Evolutionary conservation across 2,797 vertebrate species (phyloP), one percentile per base, ranked within the genome.

Genomic region (Hippoglossus hippoglossus): DNA sequence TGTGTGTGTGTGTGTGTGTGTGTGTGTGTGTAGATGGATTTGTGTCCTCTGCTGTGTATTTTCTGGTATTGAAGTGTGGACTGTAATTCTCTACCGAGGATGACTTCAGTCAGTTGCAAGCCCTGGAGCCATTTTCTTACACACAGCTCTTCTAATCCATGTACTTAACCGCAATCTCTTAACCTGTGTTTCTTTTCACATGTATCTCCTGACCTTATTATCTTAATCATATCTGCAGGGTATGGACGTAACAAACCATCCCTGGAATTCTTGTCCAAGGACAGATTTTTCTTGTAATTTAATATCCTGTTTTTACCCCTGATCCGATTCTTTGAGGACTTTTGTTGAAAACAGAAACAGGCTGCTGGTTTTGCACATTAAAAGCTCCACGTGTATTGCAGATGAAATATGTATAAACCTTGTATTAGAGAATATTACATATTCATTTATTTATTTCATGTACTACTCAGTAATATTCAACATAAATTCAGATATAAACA

Each of bases 201-300:
- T 55, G 6, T 53, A 39, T 78, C 47, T 57, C 51, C 44, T 66
- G 46, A 77, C 56, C 39, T 61, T 69, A 75, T 79, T 80, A 16
- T 66, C 50, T 66, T 63, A 41, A 70, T 85, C 57, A 69, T 60
- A 69, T 83, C 71, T 62, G 52, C 54, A 21, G 47, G 61, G 18
- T 63, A 54, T 57, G 31, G 15, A 61, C 67, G 55, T 75, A 54
- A 46, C 1, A 16, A 56, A 62, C 6, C 6, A 36, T 75, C 28
- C 36, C 2, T 31, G 21, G 4, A 60, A 25, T 63, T 25, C 10
- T 50, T 31, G 22, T 72, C 56, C 39, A 63, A 53, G 18, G 58
- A 53, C 41, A 12, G 31, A 11, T 54, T 52, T 72, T 67, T 69
- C 5, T 47, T 77, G 18, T 28, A 50, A 63, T 46, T 66, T 2